These are phyloP conservation scores for Muscidifurax raptorellus DNA, from an alignment of 1,140 invertebrate species.

Conservation along the genomic window DNA sequence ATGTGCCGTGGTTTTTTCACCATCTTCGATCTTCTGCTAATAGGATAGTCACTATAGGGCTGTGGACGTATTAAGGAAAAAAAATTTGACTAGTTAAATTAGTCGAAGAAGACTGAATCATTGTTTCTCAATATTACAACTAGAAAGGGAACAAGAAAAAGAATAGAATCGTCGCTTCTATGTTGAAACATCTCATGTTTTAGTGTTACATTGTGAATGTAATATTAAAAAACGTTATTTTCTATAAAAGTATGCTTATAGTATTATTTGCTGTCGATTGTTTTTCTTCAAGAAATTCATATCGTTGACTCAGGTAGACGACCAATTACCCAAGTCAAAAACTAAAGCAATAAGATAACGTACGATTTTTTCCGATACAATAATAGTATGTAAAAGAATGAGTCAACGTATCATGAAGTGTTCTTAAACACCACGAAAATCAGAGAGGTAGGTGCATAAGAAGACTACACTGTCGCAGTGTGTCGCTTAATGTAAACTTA, in stretches of 20 bases:
- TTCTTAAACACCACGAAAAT: background rate
- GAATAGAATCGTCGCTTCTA: background rate
- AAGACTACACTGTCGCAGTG: background rate
- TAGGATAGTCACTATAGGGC: background rate
- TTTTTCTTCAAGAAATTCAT: background rate
- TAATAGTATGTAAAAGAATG: slow-evolving; percentile 7
- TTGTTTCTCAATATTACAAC: background rate
- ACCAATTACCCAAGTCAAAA: background rate
- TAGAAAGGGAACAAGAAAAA: too few relatives aligned
- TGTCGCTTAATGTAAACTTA: background rate
- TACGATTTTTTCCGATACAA: background rate
- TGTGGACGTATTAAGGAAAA: background rate
- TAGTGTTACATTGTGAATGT: background rate
- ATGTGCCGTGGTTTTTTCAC: background rate
- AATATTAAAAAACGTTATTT: background rate
- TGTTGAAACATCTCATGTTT: background rate
- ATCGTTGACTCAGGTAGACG: background rate
- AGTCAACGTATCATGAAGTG: background rate
- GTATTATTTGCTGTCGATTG: background rate
- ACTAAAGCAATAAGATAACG: slow-evolving; percentile 7
- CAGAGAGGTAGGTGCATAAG: background rate
- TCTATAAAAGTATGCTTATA: background rate
- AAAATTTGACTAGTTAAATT: background rate
- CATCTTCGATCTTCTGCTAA: background rate
- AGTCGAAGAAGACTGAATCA: background rate